Evolutionary conservation across 2,888 invertebrate species (phyloP).

Genomic region (Ennomos erosarius): DNA sequence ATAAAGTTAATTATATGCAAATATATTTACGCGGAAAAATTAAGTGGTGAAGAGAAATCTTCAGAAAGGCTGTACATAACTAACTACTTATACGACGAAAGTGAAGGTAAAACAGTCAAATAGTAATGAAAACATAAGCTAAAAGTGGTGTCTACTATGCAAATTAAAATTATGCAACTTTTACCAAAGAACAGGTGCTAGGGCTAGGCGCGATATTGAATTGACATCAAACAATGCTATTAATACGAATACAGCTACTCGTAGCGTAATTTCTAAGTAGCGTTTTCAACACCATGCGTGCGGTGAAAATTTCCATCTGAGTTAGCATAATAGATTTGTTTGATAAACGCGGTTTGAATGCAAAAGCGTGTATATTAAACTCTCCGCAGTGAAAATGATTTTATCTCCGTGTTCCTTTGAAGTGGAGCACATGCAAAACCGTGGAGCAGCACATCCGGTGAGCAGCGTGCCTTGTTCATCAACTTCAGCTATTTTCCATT

Average conservation of each 20-base stretch:
- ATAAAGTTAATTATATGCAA: conserved; percentile 10
- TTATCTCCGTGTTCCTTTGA: conserved; percentile 31
- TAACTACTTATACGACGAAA: conserved; percentile 20
- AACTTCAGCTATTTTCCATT: conserved; percentile 34
- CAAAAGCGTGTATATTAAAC: conserved; percentile 31
- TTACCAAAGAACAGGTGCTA: conserved; percentile 23
- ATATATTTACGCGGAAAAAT: conserved; percentile 9
- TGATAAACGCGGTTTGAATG: conserved; percentile 31
- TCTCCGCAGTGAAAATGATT: conserved; percentile 34
- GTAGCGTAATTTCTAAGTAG: no score
- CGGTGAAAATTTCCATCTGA: conserved; percentile 33
- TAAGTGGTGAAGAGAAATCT: conserved; percentile 18
- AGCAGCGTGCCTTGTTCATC: conserved; percentile 19
- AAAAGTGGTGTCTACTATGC: conserved; percentile 38
- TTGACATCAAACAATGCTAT: conserved; percentile 10
- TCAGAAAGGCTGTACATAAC: conserved; percentile 13
- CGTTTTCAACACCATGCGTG: conserved; percentile 29
- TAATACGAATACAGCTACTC: no score
- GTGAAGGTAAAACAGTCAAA: conserved; percentile 22
- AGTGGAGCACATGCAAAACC: conserved; percentile 16
- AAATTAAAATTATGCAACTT: conserved; percentile 26
- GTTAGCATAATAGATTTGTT: conserved; percentile 26
- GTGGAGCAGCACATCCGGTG: conserved; percentile 44
- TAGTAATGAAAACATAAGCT: conserved; percentile 24
- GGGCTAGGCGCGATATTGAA: conserved; percentile 7